phyloP scores from a whole-genome alignment of 2,797 vertebrate genomes.

The Heliangelus exortis region DNA sequence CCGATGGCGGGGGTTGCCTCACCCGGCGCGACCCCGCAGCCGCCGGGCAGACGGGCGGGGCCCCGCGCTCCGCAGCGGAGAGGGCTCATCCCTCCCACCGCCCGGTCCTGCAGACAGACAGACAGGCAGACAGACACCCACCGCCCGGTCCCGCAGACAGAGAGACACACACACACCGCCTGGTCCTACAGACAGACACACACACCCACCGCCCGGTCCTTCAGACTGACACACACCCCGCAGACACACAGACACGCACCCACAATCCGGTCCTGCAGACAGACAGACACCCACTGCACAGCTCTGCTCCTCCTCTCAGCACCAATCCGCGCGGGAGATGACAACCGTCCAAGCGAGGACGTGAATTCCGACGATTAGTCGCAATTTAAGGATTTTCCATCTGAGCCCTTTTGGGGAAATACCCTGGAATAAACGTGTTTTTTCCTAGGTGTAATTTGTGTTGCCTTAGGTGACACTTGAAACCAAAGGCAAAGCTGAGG shows the following conservation, averaged over 20 bases:
- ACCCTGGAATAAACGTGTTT: neutral
- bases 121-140: neutral
- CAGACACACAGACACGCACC: neutral
- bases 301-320: neutral
- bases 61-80: neutral
- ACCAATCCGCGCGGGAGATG: neutral
- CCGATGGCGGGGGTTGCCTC: neutral
- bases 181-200: neutral
- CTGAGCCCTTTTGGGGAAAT: neutral
- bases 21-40: constrained; percentile 25
- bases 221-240: neutral
- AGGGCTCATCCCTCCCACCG: no score
- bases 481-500: neutral
- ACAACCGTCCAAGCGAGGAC: neutral
- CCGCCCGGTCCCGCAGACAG: neutral
- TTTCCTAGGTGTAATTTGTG: neutral
- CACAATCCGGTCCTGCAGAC: neutral
- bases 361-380: neutral
- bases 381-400: neutral
- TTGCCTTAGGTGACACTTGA: neutral
- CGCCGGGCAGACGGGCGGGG: neutral
- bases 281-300: neutral
- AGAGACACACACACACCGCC: neutral
- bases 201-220: neutral
- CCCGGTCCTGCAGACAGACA: neutral